phyloP scores from a whole-genome alignment of 2,888 invertebrate species.

The Cryptus armator region DNA sequence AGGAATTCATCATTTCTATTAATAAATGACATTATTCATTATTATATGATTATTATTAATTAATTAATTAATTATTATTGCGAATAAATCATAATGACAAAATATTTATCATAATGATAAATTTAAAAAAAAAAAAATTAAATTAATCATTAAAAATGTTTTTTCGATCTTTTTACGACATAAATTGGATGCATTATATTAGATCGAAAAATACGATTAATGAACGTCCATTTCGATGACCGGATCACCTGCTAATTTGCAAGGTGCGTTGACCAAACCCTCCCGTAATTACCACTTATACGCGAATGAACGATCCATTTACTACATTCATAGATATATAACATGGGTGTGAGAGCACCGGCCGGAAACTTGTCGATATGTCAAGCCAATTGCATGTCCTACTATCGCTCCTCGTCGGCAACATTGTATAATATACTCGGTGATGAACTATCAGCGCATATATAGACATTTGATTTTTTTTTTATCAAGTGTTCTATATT shows the following conservation, averaged over 20 bases:
- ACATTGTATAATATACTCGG: not conserved
- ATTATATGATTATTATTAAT: too few relatives aligned
- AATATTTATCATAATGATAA: too few relatives aligned
- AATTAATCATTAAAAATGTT: constrained; percentile 11
- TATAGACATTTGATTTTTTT: constrained; percentile 37
- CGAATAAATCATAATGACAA: not conserved
- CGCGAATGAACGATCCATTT: not conserved
- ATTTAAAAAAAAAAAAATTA: not conserved
- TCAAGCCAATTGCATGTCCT: not conserved
- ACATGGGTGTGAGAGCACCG: constrained; percentile 29
- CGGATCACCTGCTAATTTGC: constrained; percentile 35
- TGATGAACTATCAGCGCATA: not conserved
- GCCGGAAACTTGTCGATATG: constrained; percentile 48
- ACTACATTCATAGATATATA: not conserved
- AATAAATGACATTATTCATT: not conserved
- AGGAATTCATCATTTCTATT: not conserved
- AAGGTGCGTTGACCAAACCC: constrained; percentile 30
- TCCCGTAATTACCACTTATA: constrained; percentile 20
- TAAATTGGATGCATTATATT: not conserved
- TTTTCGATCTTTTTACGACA: not conserved
- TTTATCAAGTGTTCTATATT: not conserved
- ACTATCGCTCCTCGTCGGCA: not conserved
- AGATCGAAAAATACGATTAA: not conserved
- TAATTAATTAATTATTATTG: too few relatives aligned
- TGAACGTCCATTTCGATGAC: constrained; percentile 1